Conservation (phyloP, 2,888 invertebrate genomes). For the Carterocephalus palaemon region DNA sequence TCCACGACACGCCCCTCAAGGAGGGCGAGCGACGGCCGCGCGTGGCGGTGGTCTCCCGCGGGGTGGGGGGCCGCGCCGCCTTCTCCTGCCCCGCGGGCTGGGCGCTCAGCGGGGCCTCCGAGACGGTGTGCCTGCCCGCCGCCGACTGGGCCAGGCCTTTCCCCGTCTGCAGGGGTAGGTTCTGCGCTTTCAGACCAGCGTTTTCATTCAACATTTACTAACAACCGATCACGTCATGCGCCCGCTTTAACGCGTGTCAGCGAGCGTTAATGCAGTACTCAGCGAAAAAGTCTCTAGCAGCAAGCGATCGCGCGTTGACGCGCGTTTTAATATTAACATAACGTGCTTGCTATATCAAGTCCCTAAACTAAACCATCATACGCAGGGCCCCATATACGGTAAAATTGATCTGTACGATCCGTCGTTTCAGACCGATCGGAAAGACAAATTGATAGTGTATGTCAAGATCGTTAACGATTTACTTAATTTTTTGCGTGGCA, state of each 20-base stretch:
- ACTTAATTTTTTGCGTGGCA: too few species aligned
- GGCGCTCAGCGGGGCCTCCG: slow-evolving; percentile 85
- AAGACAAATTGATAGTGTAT: too few species aligned
- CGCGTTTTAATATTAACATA: slow-evolving; percentile 1
- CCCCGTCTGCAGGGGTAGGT: slow-evolving; percentile 85
- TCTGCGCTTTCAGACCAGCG: too few species aligned
- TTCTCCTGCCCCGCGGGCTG: slow-evolving; percentile 89
- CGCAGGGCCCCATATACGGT: background rate
- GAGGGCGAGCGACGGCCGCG: slow-evolving; percentile 81
- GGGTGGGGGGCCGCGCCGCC: slow-evolving; percentile 88
- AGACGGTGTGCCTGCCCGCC: slow-evolving; percentile 86
- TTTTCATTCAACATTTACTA: slow-evolving; percentile 2
- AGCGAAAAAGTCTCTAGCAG: slow-evolving; percentile 7
- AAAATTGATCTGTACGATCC: too few species aligned
- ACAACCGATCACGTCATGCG: slow-evolving; percentile 8
- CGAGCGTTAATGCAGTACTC: slow-evolving; percentile 5
- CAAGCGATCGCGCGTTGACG: slow-evolving; percentile 2
- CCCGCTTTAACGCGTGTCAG: slow-evolving; percentile 4
- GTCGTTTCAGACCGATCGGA: too few species aligned
- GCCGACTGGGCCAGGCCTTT: slow-evolving; percentile 90
- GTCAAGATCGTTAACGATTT: too few species aligned
- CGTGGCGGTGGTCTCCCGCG: slow-evolving; percentile 86
- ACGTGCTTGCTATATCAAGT: slow-evolving; percentile 1
- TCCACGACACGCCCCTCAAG: slow-evolving; percentile 57
- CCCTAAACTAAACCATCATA: background rate